Percentiles rank a stretch among this genome's conserved stretches.
Evolutionary conservation across 2,888 invertebrate species (phyloP).

Genomic region (Prosopocoilus inquinatus): DNA sequence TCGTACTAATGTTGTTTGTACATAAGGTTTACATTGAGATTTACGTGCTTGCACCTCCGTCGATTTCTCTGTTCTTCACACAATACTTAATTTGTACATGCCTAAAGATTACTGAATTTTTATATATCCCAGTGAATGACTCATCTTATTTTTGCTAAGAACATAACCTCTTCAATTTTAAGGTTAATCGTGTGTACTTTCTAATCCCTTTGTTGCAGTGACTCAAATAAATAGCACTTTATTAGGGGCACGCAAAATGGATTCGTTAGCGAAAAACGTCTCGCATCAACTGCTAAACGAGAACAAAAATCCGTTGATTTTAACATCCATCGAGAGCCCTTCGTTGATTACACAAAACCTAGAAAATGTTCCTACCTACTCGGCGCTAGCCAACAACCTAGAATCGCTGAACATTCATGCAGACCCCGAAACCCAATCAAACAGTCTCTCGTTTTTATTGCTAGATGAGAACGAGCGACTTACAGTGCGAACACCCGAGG

Average conservation of each 20-base stretch:
- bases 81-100: neutral
- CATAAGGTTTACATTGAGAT: neutral
- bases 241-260: conserved; percentile 29
- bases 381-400: conserved; percentile 21
- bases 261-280: conserved; percentile 26
- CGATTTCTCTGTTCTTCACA: conserved; percentile 1
- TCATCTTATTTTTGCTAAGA: conserved; percentile 4
- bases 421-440: conserved; percentile 7
- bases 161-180: conserved; percentile 2
- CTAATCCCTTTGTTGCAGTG: conserved; percentile 31
- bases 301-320: conserved; percentile 35
- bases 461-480: conserved; percentile 63
- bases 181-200: neutral
- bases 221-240: conserved; percentile 32
- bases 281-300: conserved; percentile 17
- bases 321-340: conserved; percentile 40
- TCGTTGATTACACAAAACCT: conserved; percentile 22
- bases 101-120: no score
- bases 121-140: conserved; percentile 5
- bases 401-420: conserved; percentile 29
- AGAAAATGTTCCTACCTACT: conserved; percentile 19
- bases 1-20: neutral
- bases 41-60: neutral
- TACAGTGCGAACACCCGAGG: conserved; percentile 56
- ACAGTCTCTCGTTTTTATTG: conserved; percentile 54